Percentiles rank a stretch among this genome's conserved stretches.
These are phyloP conservation scores for Akabosia matsudoensis DNA, from an alignment of 1,140 invertebrate genomes.

Conservation along the genomic window DNA sequence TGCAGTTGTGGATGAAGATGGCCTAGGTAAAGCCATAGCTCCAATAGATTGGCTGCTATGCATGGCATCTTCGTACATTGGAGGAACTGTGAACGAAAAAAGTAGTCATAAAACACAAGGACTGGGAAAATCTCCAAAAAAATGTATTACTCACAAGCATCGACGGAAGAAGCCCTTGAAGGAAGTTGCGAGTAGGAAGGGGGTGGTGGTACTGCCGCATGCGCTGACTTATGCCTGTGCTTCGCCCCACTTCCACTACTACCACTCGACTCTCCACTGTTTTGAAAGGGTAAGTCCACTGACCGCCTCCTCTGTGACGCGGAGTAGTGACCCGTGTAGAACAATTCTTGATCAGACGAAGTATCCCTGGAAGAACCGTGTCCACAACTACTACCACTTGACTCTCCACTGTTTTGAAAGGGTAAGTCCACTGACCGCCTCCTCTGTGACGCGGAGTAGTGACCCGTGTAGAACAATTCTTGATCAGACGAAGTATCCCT, in stretches of 20 bases:
- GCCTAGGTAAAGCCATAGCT: neutral
- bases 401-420: neutral
- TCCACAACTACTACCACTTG: too few species aligned
- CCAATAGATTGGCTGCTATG: neutral
- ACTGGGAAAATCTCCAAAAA: neutral
- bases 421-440: neutral
- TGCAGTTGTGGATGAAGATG: neutral
- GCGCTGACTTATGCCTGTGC: neutral
- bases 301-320: neutral
- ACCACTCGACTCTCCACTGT: too few species aligned
- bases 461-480: neutral
- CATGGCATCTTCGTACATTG: slow-evolving; percentile 26
- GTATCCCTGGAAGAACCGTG: neutral
- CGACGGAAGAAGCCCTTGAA: slow-evolving; percentile 7
- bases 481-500: neutral
- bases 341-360: neutral
- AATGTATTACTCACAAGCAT: neutral
- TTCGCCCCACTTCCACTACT: neutral
- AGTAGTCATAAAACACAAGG: neutral
- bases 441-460: neutral
- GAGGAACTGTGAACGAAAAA: neutral
- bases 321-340: neutral
- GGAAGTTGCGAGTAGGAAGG: slow-evolving; percentile 8
- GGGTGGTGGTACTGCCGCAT: neutral
- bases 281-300: neutral